Base-by-base conservation (phyloP, 2,113 vertebrate species). In the Leiothrix lutea region DNA sequence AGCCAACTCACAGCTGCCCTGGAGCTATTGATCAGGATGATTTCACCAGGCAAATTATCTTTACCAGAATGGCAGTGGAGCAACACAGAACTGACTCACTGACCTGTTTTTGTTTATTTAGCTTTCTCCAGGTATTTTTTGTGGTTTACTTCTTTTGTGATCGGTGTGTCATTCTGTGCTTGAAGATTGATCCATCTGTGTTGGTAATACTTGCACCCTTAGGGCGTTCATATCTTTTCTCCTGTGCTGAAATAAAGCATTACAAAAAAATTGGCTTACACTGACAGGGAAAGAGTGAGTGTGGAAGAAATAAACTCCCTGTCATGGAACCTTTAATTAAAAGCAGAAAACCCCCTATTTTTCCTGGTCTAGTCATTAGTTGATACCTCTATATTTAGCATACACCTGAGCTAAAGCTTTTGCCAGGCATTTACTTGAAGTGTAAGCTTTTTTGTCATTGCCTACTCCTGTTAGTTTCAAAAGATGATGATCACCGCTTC, bases 171-270 rank as follows among this genome's bases (percentile, higher is more conserved):
- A 57, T 69, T 92, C 81, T 0, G 2, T 56, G 74, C 42, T 18
- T 57, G 74, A 95, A 94, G 96, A 97, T 94, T 95, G 96, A 97
- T 97, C 95, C 91, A 86, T 96, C 90, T 97, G 91, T 92, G 71
- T 95, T 87, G 77, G 77, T 96, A 86, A 61, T 90, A 81, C 35
- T 96, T 74, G 24, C 44, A 95, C 89, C 91, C 70, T 86, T 90
- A 96, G 86, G 87, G 70, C 73, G 79, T 93, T 96, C n/a, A 28
- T 90, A 92, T 95, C 50, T 97, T 93, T 92, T 92, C 92, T 94
- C 72, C 71, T 7, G 15, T 82, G 69, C 81, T 85, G 88, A 96
- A 96, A 88, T 92, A 96, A 94, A 94, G 50, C 69, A 50, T 50
- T 88, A 33, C 26, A 57, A 61, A 90, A 77, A 96, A 94, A 94